phyloP scores from a whole-genome alignment of 2,888 invertebrate genomes.

The Aelia acuminata region DNA sequence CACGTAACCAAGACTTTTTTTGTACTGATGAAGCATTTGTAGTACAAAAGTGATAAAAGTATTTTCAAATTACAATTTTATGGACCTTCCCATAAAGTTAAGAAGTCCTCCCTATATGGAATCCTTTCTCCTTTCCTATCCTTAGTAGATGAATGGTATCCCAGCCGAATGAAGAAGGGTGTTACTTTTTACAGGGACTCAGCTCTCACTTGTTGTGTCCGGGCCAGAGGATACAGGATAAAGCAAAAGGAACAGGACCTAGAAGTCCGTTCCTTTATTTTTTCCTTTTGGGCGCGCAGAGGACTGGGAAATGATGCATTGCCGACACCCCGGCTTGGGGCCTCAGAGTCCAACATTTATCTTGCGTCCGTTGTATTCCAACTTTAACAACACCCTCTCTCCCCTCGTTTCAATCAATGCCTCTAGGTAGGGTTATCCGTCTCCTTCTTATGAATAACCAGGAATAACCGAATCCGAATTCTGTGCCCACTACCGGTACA shows the following conservation, averaged over 20 bases:
- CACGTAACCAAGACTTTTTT: no score
- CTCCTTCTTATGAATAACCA: neutral
- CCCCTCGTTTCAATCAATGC: constrained; percentile 41
- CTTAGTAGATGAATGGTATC: neutral
- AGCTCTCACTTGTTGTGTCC: constrained; percentile 17
- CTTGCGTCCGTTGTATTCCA: constrained; percentile 41
- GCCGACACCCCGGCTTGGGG: constrained; percentile 25
- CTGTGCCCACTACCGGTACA: neutral
- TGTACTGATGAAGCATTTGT: no score
- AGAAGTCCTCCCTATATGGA: no score
- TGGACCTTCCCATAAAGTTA: no score
- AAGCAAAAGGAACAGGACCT: constrained; percentile 32
- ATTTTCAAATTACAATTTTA: no score
- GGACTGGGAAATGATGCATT: constrained; percentile 36
- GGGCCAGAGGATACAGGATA: constrained; percentile 1
- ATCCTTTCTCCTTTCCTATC: neutral
- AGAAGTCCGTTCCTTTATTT: constrained; percentile 26
- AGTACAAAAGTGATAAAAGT: no score
- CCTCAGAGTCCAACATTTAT: neutral
- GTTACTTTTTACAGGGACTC: constrained; percentile 9
- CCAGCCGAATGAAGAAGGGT: neutral
- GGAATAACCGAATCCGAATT: no score
- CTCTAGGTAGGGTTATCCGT: neutral
- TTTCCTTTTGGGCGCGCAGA: neutral
- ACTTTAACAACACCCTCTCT: constrained; percentile 32